Conservation (phyloP, 2,113 vertebrate genomes). For the Syrrhaptes paradoxus region DNA sequence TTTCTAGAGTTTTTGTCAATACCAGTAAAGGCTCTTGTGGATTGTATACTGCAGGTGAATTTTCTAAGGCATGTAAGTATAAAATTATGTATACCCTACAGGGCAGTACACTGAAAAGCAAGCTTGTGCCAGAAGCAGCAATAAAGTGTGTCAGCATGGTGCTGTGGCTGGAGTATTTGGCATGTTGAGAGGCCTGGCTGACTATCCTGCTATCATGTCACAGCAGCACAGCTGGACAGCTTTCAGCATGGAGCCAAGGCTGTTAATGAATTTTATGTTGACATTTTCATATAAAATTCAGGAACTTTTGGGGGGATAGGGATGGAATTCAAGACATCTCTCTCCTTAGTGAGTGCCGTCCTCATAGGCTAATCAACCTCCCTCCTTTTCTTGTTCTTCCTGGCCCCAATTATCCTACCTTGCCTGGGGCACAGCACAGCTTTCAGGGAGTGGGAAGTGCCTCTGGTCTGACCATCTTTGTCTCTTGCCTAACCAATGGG, state of each 20-base stretch:
- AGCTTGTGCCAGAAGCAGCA: conserved; percentile 28
- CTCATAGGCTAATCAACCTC: neutral
- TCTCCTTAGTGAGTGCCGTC: neutral
- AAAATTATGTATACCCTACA: conserved; percentile 3
- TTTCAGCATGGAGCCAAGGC: neutral
- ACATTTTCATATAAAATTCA: conserved; percentile 48
- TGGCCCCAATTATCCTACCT: neutral
- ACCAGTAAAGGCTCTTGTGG: neutral
- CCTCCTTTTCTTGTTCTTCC: neutral
- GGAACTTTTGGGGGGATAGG: neutral
- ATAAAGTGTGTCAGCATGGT: conserved; percentile 23
- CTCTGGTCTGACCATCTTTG: neutral
- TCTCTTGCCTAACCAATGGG: neutral
- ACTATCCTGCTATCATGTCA: conserved; percentile 2
- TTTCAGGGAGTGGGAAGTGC: neutral
- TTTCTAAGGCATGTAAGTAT: neutral
- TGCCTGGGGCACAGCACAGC: neutral
- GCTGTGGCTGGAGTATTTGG: neutral
- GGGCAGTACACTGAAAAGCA: conserved; percentile 2
- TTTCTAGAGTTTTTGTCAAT: neutral
- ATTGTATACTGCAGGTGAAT: neutral
- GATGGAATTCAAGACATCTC: neutral
- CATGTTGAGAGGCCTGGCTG: neutral
- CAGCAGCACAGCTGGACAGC: conserved; percentile 42
- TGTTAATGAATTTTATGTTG: neutral